Conservation (phyloP, 2,888 invertebrate genomes). For the Lasius platythorax region DNA sequence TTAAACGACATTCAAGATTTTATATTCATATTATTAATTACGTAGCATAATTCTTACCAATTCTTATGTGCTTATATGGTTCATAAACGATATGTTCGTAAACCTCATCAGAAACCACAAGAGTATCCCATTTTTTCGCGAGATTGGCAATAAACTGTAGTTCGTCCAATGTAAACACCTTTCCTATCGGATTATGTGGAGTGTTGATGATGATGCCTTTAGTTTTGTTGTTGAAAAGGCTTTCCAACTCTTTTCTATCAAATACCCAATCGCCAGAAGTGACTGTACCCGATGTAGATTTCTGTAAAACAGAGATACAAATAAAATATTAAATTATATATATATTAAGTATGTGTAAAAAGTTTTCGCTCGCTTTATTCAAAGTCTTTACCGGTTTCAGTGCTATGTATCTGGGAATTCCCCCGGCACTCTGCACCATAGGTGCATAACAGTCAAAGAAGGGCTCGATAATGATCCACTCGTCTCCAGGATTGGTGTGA, state of each 20-base stretch:
- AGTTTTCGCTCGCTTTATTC: neutral
- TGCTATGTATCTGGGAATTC: conserved; percentile 94
- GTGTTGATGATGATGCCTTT: conserved; percentile 99
- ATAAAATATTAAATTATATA: conserved; percentile 46
- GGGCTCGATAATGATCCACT: conserved; percentile 99
- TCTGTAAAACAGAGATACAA: conserved; percentile 79
- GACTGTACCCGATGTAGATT: conserved; percentile 86
- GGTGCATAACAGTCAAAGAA: conserved; percentile 99
- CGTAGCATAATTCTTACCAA: conserved; percentile 88
- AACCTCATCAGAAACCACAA: conserved; percentile 98
- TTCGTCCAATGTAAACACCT: conserved; percentile 92
- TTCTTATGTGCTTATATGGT: conserved; percentile 94
- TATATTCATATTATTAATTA: neutral
- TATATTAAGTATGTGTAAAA: conserved; percentile 6
- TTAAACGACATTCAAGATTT: conserved; percentile 6
- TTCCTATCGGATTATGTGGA: conserved; percentile 99
- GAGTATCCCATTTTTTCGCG: conserved; percentile 96
- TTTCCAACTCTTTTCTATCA: conserved; percentile 92
- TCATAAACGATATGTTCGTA: conserved; percentile 98
- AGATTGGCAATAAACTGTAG: conserved; percentile 93
- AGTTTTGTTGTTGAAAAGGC: conserved; percentile 94
- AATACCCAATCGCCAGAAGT: conserved; percentile 96
- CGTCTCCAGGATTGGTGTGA: conserved; percentile 94
- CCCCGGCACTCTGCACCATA: conserved; percentile 96
- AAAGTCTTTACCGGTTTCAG: conserved; percentile 90